These are phyloP conservation scores for Oryzias melastigma DNA, from an alignment of 2,113 vertebrate species.

Conservation along the genomic window DNA sequence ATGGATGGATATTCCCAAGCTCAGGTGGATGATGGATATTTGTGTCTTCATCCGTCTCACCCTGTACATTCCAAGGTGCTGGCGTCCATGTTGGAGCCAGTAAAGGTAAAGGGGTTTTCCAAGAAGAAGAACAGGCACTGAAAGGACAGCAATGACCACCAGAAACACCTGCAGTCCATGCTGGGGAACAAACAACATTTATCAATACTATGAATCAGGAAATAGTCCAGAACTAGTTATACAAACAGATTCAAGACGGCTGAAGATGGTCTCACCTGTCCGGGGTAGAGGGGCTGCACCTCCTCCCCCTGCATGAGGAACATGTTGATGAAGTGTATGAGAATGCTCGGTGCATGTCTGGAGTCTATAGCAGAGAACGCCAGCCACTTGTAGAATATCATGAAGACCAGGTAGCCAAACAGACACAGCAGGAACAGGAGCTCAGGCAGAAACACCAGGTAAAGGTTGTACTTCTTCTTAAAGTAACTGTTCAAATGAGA, in stretches of 20 bases:
- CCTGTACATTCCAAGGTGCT: slow-evolving; percentile 82
- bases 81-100: slow-evolving; percentile 85
- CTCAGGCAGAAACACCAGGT: slow-evolving; percentile 90
- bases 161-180: slow-evolving; percentile 84
- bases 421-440: slow-evolving; percentile 93
- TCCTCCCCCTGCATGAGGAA: slow-evolving; percentile 83
- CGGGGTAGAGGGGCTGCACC: slow-evolving; percentile 75
- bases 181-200: slow-evolving; percentile 63
- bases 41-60: slow-evolving; percentile 73
- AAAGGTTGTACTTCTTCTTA: slow-evolving; percentile 85
- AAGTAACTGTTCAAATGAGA: slow-evolving; percentile 80
- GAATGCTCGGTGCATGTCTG: slow-evolving; percentile 86
- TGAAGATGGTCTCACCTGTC: slow-evolving; percentile 80
- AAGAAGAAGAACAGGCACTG: slow-evolving; percentile 88
- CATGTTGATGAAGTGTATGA: slow-evolving; percentile 98
- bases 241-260: background rate
- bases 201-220: background rate
- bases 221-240: background rate
- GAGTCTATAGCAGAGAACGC: slow-evolving; percentile 80
- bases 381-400: slow-evolving; percentile 96
- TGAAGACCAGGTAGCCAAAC: slow-evolving; percentile 95
- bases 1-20: no score
- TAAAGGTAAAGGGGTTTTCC: slow-evolving; percentile 93
- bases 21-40: no score
- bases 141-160: slow-evolving; percentile 81